Conservation (phyloP, 2,888 invertebrate genomes). For the Cheilosia scutellata region DNA sequence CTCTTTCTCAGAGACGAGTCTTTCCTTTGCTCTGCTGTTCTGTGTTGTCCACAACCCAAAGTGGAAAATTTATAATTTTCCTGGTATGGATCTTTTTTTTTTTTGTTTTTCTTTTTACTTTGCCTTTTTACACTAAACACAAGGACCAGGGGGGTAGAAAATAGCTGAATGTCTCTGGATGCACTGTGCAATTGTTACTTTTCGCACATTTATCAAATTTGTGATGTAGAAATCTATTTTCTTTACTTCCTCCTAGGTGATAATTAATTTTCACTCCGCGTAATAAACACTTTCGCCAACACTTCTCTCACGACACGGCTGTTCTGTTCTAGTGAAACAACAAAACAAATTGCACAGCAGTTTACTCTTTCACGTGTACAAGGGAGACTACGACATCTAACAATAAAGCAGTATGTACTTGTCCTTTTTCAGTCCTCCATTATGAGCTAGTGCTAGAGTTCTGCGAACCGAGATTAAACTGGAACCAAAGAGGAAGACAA, state of each 20-base stretch:
- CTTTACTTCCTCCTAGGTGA: slow-evolving; percentile 26
- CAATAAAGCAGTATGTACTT: neutral
- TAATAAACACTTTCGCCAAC: slow-evolving; percentile 69
- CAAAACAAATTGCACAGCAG: neutral
- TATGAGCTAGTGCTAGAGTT: neutral
- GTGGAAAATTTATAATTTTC: slow-evolving; percentile 35
- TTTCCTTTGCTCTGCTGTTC: slow-evolving; percentile 3
- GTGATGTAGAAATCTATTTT: slow-evolving; percentile 25
- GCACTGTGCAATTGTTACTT: slow-evolving; percentile 22
- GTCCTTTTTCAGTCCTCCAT: neutral
- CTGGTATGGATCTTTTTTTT: slow-evolving; percentile 35
- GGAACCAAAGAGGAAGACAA: slow-evolving; percentile 9
- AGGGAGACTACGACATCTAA: neutral
- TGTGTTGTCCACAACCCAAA: slow-evolving; percentile 10
- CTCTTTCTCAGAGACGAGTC: slow-evolving; percentile 25
- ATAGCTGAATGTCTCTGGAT: neutral
- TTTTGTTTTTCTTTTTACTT: slow-evolving; percentile 37
- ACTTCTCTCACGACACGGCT: slow-evolving; percentile 52
- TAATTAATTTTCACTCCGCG: slow-evolving; percentile 64
- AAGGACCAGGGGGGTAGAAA: slow-evolving; percentile 6
- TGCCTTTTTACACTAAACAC: slow-evolving; percentile 33
- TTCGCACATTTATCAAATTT: slow-evolving; percentile 16
- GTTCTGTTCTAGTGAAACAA: slow-evolving; percentile 46
- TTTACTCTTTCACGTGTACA: slow-evolving; percentile 16
- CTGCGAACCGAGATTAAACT: neutral